A percentile compares a stretch with the other conserved stretches of the same genome.
Conservation (phyloP, 2,888 invertebrate genomes). For the Oeneis ivallda region DNA sequence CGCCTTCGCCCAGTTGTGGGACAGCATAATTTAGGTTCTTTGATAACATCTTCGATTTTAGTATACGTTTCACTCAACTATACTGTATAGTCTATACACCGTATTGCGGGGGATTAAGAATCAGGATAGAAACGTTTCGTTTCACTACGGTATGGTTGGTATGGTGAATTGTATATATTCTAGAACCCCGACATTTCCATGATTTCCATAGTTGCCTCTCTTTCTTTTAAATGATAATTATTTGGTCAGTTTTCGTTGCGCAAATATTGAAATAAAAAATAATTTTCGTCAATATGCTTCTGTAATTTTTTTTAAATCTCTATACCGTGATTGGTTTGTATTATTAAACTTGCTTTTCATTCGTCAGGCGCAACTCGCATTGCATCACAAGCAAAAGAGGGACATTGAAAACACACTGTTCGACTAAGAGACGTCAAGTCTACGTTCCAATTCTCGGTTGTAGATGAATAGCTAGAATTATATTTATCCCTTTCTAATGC, state of each 20-base stretch:
- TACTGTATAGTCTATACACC: too few species aligned
- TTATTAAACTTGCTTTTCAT: conserved; percentile 20
- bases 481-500: conserved; percentile 69
- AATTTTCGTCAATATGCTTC: not conserved
- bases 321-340: conserved; percentile 24
- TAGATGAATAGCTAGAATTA: conserved; percentile 62
- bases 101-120: not conserved
- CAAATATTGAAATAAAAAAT: not conserved
- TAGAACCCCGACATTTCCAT: conserved; percentile 10
- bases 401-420: conserved; percentile 38
- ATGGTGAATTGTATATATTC: too few species aligned
- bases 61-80: too few species aligned
- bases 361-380: conserved; percentile 26
- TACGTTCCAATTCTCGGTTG: conserved; percentile 44
- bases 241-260: conserved; percentile 17
- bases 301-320: not conserved
- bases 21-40: too few species aligned
- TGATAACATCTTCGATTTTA: too few species aligned
- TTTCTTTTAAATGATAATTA: too few species aligned
- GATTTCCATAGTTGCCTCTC: conserved; percentile 14
- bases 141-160: conserved; percentile 5
- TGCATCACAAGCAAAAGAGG: conserved; percentile 11
- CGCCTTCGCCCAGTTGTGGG: too few species aligned
- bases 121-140: not conserved
- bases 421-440: conserved; percentile 50